Conservation (phyloP, 92 coral and sea anemone genomes). For the Bergia puertoricense region DNA sequence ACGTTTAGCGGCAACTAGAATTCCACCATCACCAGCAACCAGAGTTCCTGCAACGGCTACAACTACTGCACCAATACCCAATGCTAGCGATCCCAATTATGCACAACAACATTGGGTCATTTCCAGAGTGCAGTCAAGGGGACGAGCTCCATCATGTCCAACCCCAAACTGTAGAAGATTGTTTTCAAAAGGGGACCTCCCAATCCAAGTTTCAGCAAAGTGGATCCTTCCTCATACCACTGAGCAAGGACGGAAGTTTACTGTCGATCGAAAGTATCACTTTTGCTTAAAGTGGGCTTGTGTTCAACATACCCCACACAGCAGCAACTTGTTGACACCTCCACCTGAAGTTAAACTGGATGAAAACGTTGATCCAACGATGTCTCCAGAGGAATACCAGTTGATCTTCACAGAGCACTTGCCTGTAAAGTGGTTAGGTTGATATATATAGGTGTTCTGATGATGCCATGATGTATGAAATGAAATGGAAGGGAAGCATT, state of each 20-base stretch:
- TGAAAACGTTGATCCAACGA: slow-evolving; percentile 35
- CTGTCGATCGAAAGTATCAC: slow-evolving; percentile 45
- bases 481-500: background rate
- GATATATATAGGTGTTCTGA: background rate
- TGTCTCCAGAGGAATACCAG: slow-evolving; percentile 49
- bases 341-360: slow-evolving; percentile 40
- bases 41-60: background rate
- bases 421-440: slow-evolving; percentile 58
- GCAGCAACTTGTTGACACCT: slow-evolving; percentile 50
- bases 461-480: background rate
- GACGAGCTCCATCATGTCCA: slow-evolving; percentile 49
- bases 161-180: slow-evolving; percentile 45
- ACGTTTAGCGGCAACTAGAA: slow-evolving; percentile 9
- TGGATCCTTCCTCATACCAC: slow-evolving; percentile 59
- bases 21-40: slow-evolving; percentile 3
- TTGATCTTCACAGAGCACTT: slow-evolving; percentile 48
- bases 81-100: slow-evolving; percentile 33
- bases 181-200: slow-evolving; percentile 49
- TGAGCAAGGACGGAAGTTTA: slow-evolving; percentile 45
- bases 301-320: slow-evolving; percentile 34
- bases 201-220: slow-evolving; percentile 58
- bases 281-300: slow-evolving; percentile 66
- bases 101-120: slow-evolving; percentile 53
- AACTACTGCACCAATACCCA: slow-evolving; percentile 4
- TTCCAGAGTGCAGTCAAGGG: slow-evolving; percentile 43